Base-by-base conservation (phyloP, 35 echinoderm and acorn worm species). In the Anneissia japonica region DNA sequence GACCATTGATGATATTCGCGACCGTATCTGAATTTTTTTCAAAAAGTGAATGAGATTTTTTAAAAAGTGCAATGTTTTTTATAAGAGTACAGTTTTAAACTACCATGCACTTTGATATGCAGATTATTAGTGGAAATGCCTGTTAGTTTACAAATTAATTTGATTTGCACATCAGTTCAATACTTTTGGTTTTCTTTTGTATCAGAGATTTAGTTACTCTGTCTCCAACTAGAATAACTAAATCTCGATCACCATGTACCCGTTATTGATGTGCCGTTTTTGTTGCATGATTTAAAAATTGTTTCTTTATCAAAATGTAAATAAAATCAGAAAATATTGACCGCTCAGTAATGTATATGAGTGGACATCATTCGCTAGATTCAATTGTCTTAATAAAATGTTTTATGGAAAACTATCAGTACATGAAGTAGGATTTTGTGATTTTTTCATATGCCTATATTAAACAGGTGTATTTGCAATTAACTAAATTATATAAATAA, bases 391-490 rank as follows among this genome's bases (percentile, higher is more conserved):
- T 64, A 64, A 64, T 64, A 64, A 64, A 64, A 64, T 64, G 51
- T 64, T 64, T 64, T 64, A 64, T 64, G 51, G 51, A 64, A 64
- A 64, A 64, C 40, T 43, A n/a, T n/a, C n/a, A n/a, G n/a, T n/a
- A n/a, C n/a, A n/a, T n/a, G n/a, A n/a, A n/a, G n/a, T n/a, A n/a
- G n/a, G n/a, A n/a, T n/a, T n/a, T n/a, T n/a, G n/a, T n/a, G n/a
- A n/a, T n/a, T n/a, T n/a, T n/a, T n/a, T n/a, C n/a, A n/a, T n/a
- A n/a, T n/a, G n/a, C n/a, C n/a, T n/a, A n/a, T n/a, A n/a, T n/a
- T n/a, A n/a, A n/a, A n/a, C n/a, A n/a, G n/a, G n/a, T n/a, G n/a
- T n/a, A n/a, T n/a, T n/a, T n/a, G n/a, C n/a, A n/a, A n/a, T n/a
- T n/a, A n/a, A n/a, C n/a, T n/a, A n/a, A n/a, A n/a, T n/a, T n/a